phyloP scores from a whole-genome alignment of 2,797 vertebrate genomes.

The Pipistrellus nathusii region DNA sequence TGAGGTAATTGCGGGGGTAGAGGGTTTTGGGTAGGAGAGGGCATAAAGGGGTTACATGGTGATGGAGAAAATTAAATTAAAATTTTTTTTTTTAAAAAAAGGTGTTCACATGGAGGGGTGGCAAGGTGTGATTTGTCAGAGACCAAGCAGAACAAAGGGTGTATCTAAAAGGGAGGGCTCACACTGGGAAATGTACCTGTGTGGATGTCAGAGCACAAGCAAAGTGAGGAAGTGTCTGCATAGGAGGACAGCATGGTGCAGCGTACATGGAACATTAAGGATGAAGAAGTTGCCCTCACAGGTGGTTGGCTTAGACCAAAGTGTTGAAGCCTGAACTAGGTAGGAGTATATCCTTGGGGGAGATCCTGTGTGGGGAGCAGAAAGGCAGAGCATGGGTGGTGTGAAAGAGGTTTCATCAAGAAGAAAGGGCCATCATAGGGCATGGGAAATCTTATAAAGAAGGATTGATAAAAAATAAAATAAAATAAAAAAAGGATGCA shows the following conservation, averaged over 20 bases:
- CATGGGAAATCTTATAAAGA: neutral
- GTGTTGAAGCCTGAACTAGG: neutral
- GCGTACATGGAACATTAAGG: no score
- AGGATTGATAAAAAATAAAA: neutral
- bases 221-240: neutral
- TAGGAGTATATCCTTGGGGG: neutral
- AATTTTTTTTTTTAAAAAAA: no score
- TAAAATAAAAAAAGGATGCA: neutral
- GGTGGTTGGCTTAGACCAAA: neutral
- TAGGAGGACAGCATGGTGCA: neutral
- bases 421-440: neutral
- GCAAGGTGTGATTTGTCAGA: neutral
- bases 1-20: no score
- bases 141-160: neutral
- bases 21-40: no score
- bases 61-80: no score
- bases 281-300: neutral
- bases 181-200: neutral
- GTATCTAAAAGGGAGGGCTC: neutral
- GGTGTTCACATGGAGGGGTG: neutral
- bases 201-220: neutral
- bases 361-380: neutral
- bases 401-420: neutral
- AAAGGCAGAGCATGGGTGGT: neutral
- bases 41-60: no score